Evolutionary conservation across 2,888 invertebrate genomes (phyloP).

Genomic region (Trissolcus japonicus): DNA sequence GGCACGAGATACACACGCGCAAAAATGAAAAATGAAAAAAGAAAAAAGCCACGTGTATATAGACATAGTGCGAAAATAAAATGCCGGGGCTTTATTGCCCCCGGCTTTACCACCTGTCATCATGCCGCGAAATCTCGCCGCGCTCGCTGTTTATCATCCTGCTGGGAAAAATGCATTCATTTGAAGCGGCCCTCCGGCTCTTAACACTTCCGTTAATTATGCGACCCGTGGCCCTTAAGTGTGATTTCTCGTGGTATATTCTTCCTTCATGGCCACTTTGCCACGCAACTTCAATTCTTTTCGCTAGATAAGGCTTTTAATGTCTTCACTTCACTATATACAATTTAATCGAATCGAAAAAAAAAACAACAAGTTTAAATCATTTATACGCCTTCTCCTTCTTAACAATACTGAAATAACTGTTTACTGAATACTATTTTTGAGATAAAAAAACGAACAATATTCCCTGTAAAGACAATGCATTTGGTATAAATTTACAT

Average conservation of each 20-base stretch:
- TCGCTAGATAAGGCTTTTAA: conserved; percentile 41
- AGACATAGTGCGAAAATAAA: conserved; percentile 13
- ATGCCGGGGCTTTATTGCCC: conserved; percentile 32
- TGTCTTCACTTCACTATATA: conserved; percentile 4
- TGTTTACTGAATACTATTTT: background rate
- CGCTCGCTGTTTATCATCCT: conserved; percentile 52
- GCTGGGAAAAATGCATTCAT: conserved; percentile 46
- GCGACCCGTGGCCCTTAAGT: conserved; percentile 63
- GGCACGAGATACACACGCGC: conserved; percentile 61
- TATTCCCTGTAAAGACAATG: no score
- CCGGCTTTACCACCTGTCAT: conserved; percentile 62
- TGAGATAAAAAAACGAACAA: no score
- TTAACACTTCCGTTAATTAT: conserved; percentile 68
- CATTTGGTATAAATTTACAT: no score
- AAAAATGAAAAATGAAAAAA: conserved; percentile 59
- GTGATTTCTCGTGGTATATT: conserved; percentile 57
- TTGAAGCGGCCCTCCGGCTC: conserved; percentile 40
- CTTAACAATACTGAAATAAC: background rate
- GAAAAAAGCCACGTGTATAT: conserved; percentile 39
- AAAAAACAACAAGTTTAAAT: background rate
- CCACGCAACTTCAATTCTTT: conserved; percentile 46
- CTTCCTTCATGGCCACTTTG: conserved; percentile 58
- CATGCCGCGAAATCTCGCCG: conserved; percentile 35
- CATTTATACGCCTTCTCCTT: background rate
- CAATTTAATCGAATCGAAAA: background rate